Base-by-base conservation (phyloP, 2,113 vertebrate genomes). In the Rhipidura dahli region DNA sequence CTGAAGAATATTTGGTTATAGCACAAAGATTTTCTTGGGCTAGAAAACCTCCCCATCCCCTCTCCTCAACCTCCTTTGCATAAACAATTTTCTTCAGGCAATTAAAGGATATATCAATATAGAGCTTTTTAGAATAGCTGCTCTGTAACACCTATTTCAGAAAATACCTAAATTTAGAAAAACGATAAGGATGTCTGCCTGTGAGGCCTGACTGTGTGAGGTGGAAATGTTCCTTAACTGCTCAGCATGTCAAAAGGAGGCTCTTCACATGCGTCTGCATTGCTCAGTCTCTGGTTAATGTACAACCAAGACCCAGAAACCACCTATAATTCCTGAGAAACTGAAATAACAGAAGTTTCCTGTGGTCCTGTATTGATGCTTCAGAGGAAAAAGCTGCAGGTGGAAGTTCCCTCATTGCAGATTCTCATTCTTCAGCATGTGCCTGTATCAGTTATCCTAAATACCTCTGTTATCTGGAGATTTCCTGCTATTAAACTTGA, bases 281-380 rank as follows among this genome's bases (percentile, higher is more conserved):
- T 94, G 71, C 79, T 90, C 88, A 93, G 71, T 60, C 68, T 93
- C 79, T 51, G 35, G 37, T 88, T 92, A 96, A 94, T 64, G 69
- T 49, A 79, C 50, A 57, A 47, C 60, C 83, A 86, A 92, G 79
- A 70, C 68, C 75, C 44, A 65, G 53, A 87, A 87, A 89, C 53
- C 91, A 60, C 75, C 79, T 91, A 2, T 83, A 95, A 93, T 93
- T 97, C 76, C 71, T 75, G 68, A 91, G 94, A 93, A 93, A 39
- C 90, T 84, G 92, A 97, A 96, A 97, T n/a, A 84, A 72, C 71
- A 91, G 90, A 72, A 91, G 79, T 76, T 97, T 96, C 95, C 96
- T 84, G 92, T 78, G 89, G 94, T 84, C 94, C 79, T 93, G 28
- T 93, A 96, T 96, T 94, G 92, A 95, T 0, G 13, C 35, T 95